Conservation (phyloP, 2,888 invertebrate genomes). For the Orchesella flavescens region DNA sequence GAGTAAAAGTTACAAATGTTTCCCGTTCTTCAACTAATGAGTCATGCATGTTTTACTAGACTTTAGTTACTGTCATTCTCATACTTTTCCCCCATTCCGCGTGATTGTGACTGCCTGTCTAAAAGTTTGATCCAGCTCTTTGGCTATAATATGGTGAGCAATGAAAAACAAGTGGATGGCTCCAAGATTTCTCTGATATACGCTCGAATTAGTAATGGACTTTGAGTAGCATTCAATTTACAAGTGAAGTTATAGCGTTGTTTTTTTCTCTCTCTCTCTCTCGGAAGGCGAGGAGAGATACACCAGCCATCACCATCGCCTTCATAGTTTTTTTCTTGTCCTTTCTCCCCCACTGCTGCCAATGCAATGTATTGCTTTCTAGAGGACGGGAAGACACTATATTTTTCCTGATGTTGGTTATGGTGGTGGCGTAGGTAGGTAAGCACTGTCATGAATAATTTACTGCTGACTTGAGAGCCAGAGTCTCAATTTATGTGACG, state of each 20-base stretch:
- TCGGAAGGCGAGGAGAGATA: not conserved
- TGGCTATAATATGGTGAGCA: too few species aligned
- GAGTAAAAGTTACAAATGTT: too few species aligned
- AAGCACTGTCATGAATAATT: constrained; percentile 64
- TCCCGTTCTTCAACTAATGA: too few species aligned
- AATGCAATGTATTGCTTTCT: not conserved
- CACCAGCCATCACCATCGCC: not conserved
- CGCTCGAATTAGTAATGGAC: constrained; percentile 24
- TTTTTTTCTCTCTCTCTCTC: not conserved
- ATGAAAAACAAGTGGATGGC: not conserved
- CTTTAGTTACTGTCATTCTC: too few species aligned
- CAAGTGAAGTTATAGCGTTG: not conserved
- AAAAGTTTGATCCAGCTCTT: too few species aligned
- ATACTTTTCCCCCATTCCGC: too few species aligned
- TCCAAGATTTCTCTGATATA: constrained; percentile 8
- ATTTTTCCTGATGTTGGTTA: constrained; percentile 13
- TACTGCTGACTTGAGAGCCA: constrained; percentile 63
- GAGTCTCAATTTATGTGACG: constrained; percentile 64
- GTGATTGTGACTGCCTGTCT: too few species aligned
- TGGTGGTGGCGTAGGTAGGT: constrained; percentile 49
- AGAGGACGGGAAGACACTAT: constrained; percentile 11
- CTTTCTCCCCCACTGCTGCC: not conserved
- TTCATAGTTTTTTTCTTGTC: not conserved
- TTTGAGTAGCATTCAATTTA: constrained; percentile 15
- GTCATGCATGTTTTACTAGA: too few species aligned